These are phyloP conservation scores for Quadroppia sp. DNA, from an alignment of 2,888 invertebrate genomes.

Conservation along the genomic window DNA sequence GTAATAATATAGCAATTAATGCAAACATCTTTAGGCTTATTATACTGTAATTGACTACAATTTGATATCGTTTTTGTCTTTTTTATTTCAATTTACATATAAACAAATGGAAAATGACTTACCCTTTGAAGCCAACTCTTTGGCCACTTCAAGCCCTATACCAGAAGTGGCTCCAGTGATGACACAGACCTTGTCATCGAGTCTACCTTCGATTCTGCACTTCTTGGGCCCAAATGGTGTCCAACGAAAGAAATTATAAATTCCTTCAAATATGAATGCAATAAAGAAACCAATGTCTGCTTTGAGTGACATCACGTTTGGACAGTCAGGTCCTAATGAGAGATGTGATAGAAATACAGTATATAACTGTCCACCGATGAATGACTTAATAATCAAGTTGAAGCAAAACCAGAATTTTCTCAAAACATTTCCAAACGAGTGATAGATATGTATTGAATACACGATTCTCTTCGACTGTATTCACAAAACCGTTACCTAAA, in stretches of 20 bases:
- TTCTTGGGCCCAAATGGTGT: slow-evolving; percentile 40
- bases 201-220: slow-evolving; percentile 42
- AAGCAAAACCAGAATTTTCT: background rate
- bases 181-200: slow-evolving; percentile 45
- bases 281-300: slow-evolving; percentile 5
- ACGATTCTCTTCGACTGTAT: background rate
- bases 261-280: slow-evolving; percentile 31
- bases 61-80: too few relatives aligned
- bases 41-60: too few relatives aligned
- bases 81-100: too few relatives aligned
- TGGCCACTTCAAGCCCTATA: slow-evolving; percentile 48
- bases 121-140: slow-evolving; percentile 46
- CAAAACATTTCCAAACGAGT: background rate
- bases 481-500: background rate
- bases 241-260: slow-evolving; percentile 38
- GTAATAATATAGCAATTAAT: too few relatives aligned
- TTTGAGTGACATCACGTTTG: background rate
- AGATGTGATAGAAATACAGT: too few relatives aligned
- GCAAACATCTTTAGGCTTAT: too few relatives aligned
- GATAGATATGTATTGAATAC: background rate
- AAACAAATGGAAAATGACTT: background rate
- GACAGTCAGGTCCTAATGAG: too few relatives aligned
- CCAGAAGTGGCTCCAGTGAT: slow-evolving; percentile 47
- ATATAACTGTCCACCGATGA: background rate
- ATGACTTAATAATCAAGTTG: too few relatives aligned